Evolutionary conservation across 2,797 vertebrate genomes (phyloP), one percentile per base, ranked within the genome.

Genomic region (Sebastes reedi): DNA sequence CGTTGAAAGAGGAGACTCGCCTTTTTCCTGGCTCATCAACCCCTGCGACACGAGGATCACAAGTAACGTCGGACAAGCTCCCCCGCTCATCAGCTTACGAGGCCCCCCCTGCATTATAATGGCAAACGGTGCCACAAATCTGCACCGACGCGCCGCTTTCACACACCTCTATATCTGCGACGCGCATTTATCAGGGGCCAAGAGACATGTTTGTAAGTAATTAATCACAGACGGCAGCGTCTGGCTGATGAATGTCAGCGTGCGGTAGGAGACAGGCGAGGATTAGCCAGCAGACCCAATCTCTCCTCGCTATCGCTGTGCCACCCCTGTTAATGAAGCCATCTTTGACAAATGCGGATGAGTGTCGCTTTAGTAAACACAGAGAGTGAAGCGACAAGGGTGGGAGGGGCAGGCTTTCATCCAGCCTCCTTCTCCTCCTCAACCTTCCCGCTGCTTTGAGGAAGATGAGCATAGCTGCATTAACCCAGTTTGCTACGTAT

Each of bases 171-270:
- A 8, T 78, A 87, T 87, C 74, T 72, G 77, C 42, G 7, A 54
- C 85, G 34, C 76, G 56, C 87, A 89, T 93, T 91, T 84, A 90
- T 93, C 89, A 88, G 83, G 81, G 88, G 89, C 86, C 87, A 80
- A 54, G 87, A 82, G 86, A 92, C 84, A 67, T 85, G 90, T 92
- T 91, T 90, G 89, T 92, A 69, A 79, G 90, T 90, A 89, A 93
- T 95, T 94, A 90, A 94, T 94, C 94, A 94, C 86, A 78, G 75
- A 73, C 87, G 87, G 83, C 20, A 73, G 85, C 64, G 65, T 83
- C 86, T 87, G 86, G 79, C 87, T 92, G 93, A 92, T 93, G 87
- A 90, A 94, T 93, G 91, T 93, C 92, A 83, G 80, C 54, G 46
- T 69, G 86, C 56, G 84, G 82, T 83, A 77, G 85, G 75, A 90